Percentiles rank a stretch among this genome's conserved stretches.
phyloP scores from a whole-genome alignment of 2,797 vertebrate species.

The Syncerus caffer region DNA sequence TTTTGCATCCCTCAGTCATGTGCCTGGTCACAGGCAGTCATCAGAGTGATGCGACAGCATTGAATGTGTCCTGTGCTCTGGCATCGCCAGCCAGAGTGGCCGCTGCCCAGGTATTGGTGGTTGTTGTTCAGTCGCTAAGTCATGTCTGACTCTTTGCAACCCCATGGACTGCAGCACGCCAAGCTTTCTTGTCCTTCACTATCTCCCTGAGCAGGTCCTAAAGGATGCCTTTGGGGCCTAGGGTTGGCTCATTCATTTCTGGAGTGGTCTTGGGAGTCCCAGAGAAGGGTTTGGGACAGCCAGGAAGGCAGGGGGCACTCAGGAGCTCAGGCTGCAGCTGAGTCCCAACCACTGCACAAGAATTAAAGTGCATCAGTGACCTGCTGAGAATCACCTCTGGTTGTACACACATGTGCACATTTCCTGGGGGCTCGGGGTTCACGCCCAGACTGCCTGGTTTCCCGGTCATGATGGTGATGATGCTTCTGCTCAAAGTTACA shows the following conservation, averaged over 20 bases:
- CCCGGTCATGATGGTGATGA: rapidly evolving
- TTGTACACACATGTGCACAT: rapidly evolving
- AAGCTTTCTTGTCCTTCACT: neutral
- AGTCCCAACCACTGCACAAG: neutral
- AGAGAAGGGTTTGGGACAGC: neutral
- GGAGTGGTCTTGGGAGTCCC: neutral
- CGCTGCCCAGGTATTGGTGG: rapidly evolving
- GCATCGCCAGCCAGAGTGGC: neutral
- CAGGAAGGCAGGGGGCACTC: neutral
- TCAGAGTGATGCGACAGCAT: rapidly evolving
- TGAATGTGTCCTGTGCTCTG: rapidly evolving
- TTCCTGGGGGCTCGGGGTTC: rapidly evolving
- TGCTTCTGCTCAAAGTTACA: neutral
- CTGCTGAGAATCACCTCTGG: neutral
- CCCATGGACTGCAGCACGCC: neutral
- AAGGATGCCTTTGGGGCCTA: neutral
- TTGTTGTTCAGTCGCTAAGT: neutral
- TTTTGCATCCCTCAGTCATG: rapidly evolving
- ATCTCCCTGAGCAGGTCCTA: neutral
- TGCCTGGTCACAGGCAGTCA: neutral
- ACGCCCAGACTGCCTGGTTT: neutral
- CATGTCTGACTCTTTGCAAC: neutral
- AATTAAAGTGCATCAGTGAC: neutral
- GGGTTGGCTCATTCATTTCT: neutral
- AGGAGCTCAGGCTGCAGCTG: neutral